Base-by-base conservation (phyloP, 2,888 invertebrate genomes). In the Drosophila paranaensis region DNA sequence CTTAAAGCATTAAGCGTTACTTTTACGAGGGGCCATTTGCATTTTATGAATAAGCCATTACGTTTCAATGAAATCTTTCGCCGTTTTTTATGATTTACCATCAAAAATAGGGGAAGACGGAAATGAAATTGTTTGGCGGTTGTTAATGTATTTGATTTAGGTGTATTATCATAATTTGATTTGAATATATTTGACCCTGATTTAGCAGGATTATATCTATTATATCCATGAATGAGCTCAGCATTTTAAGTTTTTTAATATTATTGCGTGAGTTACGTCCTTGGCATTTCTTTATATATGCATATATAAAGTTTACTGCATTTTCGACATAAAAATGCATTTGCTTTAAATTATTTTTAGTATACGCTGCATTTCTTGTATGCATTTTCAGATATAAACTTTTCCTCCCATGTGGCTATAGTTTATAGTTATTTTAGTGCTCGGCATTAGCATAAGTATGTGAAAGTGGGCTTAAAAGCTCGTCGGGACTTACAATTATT, bases 11-110 rank as follows among this genome's bases (percentile, higher is more conserved):
- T 71, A 50, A 53, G n/a, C 56, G 3, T 60, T 62, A 43, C 53
- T 74, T 71, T 77, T 60, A 72, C 62, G 39, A 51, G 30, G 33
- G 55, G 33, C 58, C 62, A 84, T 84, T 85, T 83, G 80, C 88
- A 85, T 88, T 74, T 75, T 77, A 78, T 74, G 78, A 82, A 78
- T 82, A 64, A 71, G 78, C 48, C 51, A 76, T 76, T 70, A 65
- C 58, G 68, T 75, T 74, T 66, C 65, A 67, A 62, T 66, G 30
- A 70, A 71, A 65, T 54, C 50, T 61, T 71, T 62, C 33, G 57
- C 43, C 55, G 56, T 70, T 54, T 66, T 77, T 76, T 67, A 67
- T 63, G 60, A 27, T 60, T 42, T 46, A 8, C 60, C 40, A 46
- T 53, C 57, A 42, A 60, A 71, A 50, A 62, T 51, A 14, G 39